A percentile compares a stretch with the other conserved stretches of the same genome.
phyloP scores from a whole-genome alignment of 1,140 invertebrate genomes.

The Calosoma granatense region DNA sequence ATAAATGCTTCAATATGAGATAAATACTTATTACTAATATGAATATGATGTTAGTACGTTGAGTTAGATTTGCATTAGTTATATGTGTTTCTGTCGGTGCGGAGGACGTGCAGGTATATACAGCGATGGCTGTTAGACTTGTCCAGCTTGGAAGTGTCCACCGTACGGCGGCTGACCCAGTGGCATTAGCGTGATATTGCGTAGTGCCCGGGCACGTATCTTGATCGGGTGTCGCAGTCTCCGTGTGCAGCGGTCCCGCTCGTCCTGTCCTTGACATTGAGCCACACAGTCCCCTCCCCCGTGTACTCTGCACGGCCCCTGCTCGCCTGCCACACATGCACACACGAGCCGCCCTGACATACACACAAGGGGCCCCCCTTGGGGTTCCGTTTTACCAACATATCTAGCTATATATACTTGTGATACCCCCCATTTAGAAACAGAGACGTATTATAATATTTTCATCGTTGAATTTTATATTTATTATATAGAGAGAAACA shows the following conservation, averaged over 20 bases:
- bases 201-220: not conserved
- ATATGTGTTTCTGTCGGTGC: no score
- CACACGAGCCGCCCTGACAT: not conserved
- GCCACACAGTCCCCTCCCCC: not conserved
- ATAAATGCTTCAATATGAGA: no score
- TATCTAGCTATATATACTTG: not conserved
- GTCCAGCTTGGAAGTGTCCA: no score
- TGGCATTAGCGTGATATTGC: not conserved
- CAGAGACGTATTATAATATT: not conserved
- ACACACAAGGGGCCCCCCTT: not conserved
- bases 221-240: not conserved
- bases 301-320: not conserved
- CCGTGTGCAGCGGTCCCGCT: not conserved
- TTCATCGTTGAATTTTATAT: no score
- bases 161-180: not conserved
- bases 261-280: constrained; percentile 6
- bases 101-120: no score
- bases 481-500: no score
- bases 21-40: no score
- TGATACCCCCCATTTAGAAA: not conserved
- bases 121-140: no score
- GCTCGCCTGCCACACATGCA: not conserved
- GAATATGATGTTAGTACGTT: no score
- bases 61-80: no score
- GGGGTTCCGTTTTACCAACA: not conserved